Evolutionary conservation across 2,888 invertebrate species (phyloP), one percentile per base, ranked within the genome.

Genomic region (Dryocosmus kuriphilus): DNA sequence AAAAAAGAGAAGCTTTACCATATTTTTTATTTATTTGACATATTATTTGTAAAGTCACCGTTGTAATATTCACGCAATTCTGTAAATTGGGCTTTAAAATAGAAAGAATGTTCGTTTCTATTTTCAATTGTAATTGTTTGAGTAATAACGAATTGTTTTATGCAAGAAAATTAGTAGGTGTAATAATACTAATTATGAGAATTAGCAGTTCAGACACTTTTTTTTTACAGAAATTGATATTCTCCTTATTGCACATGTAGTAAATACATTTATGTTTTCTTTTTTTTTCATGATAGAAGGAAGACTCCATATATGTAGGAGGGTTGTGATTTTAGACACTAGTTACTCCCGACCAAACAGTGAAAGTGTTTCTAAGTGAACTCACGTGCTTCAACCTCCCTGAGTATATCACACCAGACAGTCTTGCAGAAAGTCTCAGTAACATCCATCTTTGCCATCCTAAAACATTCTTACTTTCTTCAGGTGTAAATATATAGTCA

Each of bases 351-450:
- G n/a, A 22, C 5, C 30, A 81, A 79, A 83, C 79, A 87, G 90
- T 90, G 90, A 90, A 90, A 90, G 90, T 90, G 81, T 85, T 85
- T 85, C 80, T 81, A 85, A 85, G 86, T 84, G 85, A 77, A 83
- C 84, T 88, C 88, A 88, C 86, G 86, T 87, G 85, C 86, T 88
- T 87, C 86, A 86, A 85, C 85, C 81, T 86, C 85, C 85, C 85
- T 81, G 86, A 85, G 86, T 90, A 90, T 90, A 89, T 89, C 88
- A 88, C 86, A 85, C 80, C 84, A 79, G 84, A 81, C 82, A 85
- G 86, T 86, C 84, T 82, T 82, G 82, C 83, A 79, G 83, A 82
- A 83, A 82, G 83, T 81, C 86, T 88, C 87, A 89, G 89, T 90
- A 89, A 87, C 90, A 88, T 90, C 90, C 87, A 41, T 41, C 41